A percentile compares a stretch with the other conserved stretches of the same genome.
Evolutionary conservation across 2,888 invertebrate species (phyloP).

Genomic region (Amphipyra tragopoginis): DNA sequence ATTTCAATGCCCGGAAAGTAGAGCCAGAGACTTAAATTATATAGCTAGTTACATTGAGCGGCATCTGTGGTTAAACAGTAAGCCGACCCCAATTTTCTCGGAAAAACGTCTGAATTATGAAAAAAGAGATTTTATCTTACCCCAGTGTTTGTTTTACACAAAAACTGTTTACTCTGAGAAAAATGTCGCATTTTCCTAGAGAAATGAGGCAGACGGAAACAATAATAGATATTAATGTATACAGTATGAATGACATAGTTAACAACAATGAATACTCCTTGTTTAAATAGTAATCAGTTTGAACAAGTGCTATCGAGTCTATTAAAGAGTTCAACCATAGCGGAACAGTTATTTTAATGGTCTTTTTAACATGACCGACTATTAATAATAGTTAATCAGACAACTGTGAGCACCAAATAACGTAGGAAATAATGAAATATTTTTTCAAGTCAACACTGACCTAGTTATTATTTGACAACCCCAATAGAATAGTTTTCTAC

Average conservation of each 20-base stretch:
- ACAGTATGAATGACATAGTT: conserved; percentile 1
- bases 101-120: not conserved
- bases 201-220: not conserved
- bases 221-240: not conserved
- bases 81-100: not conserved
- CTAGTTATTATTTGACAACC: too few relatives aligned
- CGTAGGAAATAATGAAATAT: too few relatives aligned
- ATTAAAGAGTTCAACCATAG: conserved; percentile 1
- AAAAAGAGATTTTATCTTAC: too few relatives aligned
- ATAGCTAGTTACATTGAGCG: not conserved
- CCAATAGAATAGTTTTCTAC: too few relatives aligned
- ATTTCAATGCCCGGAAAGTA: not conserved
- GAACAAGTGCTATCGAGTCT: conserved; percentile 1
- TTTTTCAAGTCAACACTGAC: too few relatives aligned
- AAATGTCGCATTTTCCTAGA: not conserved
- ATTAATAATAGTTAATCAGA: too few relatives aligned
- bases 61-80: not conserved
- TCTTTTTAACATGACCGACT: not conserved
- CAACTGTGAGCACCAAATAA: too few relatives aligned
- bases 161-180: too few relatives aligned
- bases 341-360: not conserved
- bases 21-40: not conserved
- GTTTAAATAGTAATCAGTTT: not conserved
- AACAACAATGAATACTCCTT: not conserved
- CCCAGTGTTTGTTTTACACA: too few relatives aligned